A percentile compares a stretch with the other conserved stretches of the same genome.
These are phyloP conservation scores for Argyrosomus regius DNA, from an alignment of 2,797 vertebrate species.

Conservation along the genomic window DNA sequence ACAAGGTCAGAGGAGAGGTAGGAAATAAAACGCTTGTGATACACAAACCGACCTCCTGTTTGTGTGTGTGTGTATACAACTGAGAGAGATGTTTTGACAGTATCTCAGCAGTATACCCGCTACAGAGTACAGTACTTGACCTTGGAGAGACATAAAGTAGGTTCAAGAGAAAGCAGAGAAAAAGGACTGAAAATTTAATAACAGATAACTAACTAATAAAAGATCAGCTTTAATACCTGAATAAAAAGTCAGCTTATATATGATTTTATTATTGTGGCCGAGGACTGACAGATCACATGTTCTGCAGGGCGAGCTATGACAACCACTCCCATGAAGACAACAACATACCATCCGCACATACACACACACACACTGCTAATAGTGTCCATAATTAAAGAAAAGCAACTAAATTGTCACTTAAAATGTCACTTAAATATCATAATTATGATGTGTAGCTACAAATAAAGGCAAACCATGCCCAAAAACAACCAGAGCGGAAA, in stretches of 20 bases:
- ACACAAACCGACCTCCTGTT: conserved; percentile 12
- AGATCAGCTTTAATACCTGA: neutral
- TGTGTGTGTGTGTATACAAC: conserved; percentile 20
- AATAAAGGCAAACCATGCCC: neutral
- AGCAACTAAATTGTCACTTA: neutral
- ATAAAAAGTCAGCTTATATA: neutral
- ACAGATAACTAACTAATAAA: neutral
- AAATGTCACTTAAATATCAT: neutral
- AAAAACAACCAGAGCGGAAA: neutral
- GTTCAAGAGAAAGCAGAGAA: conserved; percentile 36
- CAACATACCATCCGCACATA: neutral
- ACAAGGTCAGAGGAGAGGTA: conserved; percentile 56
- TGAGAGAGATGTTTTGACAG: conserved; percentile 34
- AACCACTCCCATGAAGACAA: neutral
- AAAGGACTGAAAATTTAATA: neutral
- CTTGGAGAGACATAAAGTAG: conserved; percentile 49
- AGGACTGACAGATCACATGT: neutral
- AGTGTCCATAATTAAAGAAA: neutral
- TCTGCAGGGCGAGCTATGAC: neutral
- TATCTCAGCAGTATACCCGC: conserved; percentile 36
- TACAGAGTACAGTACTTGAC: conserved; percentile 52
- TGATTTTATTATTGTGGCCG: neutral
- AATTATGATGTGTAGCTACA: neutral
- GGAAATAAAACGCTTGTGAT: conserved; percentile 42
- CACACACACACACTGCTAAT: neutral